Evolutionary conservation across 2,888 invertebrate genomes (phyloP).

Genomic region (Cephus sareptanus): DNA sequence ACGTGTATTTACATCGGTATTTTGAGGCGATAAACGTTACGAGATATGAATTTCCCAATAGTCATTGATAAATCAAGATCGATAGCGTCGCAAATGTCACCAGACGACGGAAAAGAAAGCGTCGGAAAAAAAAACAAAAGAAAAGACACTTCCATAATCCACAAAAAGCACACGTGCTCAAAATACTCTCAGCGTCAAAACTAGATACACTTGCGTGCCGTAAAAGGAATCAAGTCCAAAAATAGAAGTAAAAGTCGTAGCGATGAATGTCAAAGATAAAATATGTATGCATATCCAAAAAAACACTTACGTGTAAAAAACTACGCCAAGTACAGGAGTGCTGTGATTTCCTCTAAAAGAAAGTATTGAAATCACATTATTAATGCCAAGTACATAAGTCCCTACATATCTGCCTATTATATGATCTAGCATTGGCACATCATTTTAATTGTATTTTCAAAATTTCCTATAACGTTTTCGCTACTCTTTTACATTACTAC

Average conservation of each 20-base stretch:
- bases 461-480: too few species aligned
- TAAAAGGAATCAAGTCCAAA: not conserved
- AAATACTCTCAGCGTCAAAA: not conserved
- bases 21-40: not conserved
- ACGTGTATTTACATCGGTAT: not conserved
- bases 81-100: not conserved
- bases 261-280: not conserved
- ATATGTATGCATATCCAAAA: constrained; percentile 8
- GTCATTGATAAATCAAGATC: not conserved
- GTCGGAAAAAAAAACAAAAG: not conserved
- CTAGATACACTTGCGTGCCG: not conserved
- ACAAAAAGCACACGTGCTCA: not conserved
- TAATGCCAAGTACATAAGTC: too few species aligned
- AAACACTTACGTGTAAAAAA: too few species aligned
- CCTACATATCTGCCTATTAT: too few species aligned
- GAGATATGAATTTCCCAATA: not conserved
- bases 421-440: too few species aligned
- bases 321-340: too few species aligned
- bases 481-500: too few species aligned
- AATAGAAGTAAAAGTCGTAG: not conserved
- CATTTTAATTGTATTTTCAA: too few species aligned
- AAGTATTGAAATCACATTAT: too few species aligned
- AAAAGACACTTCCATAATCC: not conserved
- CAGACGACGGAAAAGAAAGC: not conserved
- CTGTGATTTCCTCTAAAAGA: too few species aligned